These are phyloP conservation scores for Endotricha flammealis DNA, from an alignment of 2,888 invertebrate genomes.

Conservation along the genomic window DNA sequence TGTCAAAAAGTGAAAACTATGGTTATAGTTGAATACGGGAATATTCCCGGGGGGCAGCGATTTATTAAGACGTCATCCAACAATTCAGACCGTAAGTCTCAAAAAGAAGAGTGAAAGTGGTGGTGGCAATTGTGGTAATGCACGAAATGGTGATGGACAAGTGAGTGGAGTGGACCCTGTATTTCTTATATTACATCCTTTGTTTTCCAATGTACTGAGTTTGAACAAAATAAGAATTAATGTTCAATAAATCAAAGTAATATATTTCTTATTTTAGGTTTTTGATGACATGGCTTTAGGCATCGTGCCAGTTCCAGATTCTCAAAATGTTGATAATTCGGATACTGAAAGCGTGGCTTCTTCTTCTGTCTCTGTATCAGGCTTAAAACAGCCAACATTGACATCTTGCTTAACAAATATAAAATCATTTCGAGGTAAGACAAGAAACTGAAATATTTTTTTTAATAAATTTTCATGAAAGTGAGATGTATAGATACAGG, in stretches of 20 bases:
- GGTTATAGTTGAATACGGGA: too few species aligned
- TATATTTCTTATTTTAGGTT: conserved; percentile 6
- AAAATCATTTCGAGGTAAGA: conserved; percentile 20
- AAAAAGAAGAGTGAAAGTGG: conserved; percentile 21
- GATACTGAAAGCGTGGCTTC: conserved; percentile 21
- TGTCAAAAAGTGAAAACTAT: too few species aligned
- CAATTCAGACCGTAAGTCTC: conserved; percentile 20
- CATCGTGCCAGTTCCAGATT: conserved; percentile 17
- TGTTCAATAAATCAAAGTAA: conserved; percentile 11
- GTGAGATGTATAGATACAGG: conserved; percentile 10
- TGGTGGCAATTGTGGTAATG: conserved; percentile 22
- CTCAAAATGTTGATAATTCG: conserved; percentile 17
- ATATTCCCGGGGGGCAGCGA: too few species aligned
- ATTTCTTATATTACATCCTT: conserved; percentile 13
- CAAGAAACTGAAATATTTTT: conserved; percentile 11
- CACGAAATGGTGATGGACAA: conserved; percentile 19
- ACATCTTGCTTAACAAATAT: conserved; percentile 18
- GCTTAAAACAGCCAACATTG: conserved; percentile 19
- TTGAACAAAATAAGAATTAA: conserved; percentile 12
- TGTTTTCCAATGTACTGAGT: conserved; percentile 14
- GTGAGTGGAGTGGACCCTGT: conserved; percentile 12
- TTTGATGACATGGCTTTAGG: conserved; percentile 9
- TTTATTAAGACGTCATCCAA: conserved; percentile 24
- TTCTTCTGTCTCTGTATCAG: conserved; percentile 17
- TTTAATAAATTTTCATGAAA: conserved; percentile 8